Conservation (phyloP, 1,140 invertebrate genomes). For the Propsilocerus akamusi region DNA sequence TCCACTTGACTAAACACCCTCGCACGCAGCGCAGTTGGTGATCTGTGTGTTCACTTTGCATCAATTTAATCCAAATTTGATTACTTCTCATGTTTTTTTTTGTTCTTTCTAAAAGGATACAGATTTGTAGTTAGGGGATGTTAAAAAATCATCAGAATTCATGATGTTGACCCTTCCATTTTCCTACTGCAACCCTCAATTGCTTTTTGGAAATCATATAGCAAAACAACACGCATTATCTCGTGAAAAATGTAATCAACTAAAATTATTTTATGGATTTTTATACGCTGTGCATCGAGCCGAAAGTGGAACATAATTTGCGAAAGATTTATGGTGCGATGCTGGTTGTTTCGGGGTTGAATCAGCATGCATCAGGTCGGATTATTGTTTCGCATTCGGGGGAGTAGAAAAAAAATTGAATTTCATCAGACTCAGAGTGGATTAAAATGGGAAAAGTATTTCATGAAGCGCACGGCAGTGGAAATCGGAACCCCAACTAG, state of each 20-base stretch:
- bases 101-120: too few relatives aligned
- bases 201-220: neutral
- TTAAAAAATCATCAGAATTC: too few relatives aligned
- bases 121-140: neutral
- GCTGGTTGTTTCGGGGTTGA: too few relatives aligned
- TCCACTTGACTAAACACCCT: neutral
- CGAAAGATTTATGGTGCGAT: neutral
- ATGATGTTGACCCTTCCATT: too few relatives aligned
- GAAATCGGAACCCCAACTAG: neutral
- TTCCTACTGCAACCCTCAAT: neutral
- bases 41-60: neutral
- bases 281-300: too few relatives aligned
- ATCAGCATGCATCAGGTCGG: too few relatives aligned
- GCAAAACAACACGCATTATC: neutral
- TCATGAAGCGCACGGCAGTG: too few relatives aligned
- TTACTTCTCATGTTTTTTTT: conserved; percentile 1
- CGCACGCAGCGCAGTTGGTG: neutral
- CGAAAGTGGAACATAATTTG: neutral
- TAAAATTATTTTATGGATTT: conserved; percentile 1
- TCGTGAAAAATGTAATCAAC: conserved; percentile 3
- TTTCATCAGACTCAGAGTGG: too few relatives aligned
- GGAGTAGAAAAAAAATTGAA: conserved; percentile 1
- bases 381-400: too few relatives aligned
- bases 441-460: too few relatives aligned
- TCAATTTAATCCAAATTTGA: conserved; percentile 4